A percentile compares a stretch with the other conserved stretches of the same genome.
Conservation (phyloP, 2,888 invertebrate species). For the Camptogramma bilineatum region DNA sequence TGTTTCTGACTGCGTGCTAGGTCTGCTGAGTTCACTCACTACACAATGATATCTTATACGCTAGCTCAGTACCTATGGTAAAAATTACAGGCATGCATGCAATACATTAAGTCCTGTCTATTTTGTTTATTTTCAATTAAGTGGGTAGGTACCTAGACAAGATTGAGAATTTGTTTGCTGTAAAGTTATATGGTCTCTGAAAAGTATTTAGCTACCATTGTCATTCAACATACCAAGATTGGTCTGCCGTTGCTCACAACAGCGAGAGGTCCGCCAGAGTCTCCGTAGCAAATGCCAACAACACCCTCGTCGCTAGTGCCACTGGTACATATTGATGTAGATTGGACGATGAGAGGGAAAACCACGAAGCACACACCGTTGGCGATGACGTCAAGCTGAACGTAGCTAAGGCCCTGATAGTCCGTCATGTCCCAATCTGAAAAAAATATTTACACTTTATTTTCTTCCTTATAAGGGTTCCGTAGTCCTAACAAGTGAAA, state of each 20-base stretch:
- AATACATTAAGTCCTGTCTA: no score
- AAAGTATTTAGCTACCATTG: background rate
- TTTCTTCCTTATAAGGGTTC: no score
- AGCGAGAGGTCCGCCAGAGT: slow-evolving; percentile 65
- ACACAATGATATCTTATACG: no score
- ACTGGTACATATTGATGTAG: slow-evolving; percentile 57
- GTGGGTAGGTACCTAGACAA: no score
- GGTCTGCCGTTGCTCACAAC: slow-evolving; percentile 41
- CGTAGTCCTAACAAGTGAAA: no score
- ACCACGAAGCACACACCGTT: slow-evolving; percentile 50
- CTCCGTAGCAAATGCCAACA: slow-evolving; percentile 56
- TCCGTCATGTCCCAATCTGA: slow-evolving; percentile 45
- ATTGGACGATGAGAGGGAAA: slow-evolving; percentile 51
- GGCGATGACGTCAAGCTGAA: slow-evolving; percentile 50
- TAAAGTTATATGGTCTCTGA: no score
- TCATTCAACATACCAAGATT: slow-evolving; percentile 48
- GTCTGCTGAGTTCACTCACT: no score
- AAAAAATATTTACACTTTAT: slow-evolving; percentile 3
- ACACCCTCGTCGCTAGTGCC: slow-evolving; percentile 51
- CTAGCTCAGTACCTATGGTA: no score
- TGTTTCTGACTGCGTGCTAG: no score
- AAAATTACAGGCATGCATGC: no score
- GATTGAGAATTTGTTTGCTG: no score
- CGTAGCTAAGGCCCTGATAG: slow-evolving; percentile 51
- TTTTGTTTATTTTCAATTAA: no score